Conservation (phyloP, 2,888 invertebrate species). For the Therioaphis trifolii region DNA sequence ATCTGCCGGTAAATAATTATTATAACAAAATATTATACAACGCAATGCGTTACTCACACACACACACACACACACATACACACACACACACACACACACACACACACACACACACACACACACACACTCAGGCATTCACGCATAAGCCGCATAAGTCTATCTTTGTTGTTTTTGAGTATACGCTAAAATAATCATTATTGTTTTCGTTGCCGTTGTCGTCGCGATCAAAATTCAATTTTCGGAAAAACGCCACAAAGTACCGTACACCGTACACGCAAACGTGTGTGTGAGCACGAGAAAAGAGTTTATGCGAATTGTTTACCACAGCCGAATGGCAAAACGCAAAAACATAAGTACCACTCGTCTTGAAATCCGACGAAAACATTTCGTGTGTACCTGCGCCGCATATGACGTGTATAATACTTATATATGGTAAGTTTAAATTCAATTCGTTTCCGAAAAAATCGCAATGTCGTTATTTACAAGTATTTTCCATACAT, state of each 20-base stretch:
- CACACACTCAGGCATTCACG: too few relatives aligned
- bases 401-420: too few relatives aligned
- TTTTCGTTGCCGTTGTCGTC: not conserved
- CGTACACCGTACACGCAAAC: not conserved
- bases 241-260: not conserved
- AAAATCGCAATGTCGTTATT: slow-evolving; percentile 3
- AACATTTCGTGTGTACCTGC: not conserved
- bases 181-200: not conserved
- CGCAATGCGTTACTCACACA: too few relatives aligned
- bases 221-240: slow-evolving; percentile 3
- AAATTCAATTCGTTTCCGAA: not conserved
- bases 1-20: not conserved
- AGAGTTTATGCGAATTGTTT: not conserved
- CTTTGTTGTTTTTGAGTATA: too few relatives aligned
- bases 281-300: not conserved
- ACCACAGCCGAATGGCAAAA: not conserved
- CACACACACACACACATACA: too few relatives aligned
- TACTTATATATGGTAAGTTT: too few relatives aligned
- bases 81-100: too few relatives aligned
- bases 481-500: slow-evolving; percentile 7
- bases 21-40: not conserved
- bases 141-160: too few relatives aligned
- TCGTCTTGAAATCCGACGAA: not conserved
- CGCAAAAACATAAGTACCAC: not conserved
- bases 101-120: too few relatives aligned